Conservation (phyloP, 2,797 vertebrate species). For the Anguilla marmorata region DNA sequence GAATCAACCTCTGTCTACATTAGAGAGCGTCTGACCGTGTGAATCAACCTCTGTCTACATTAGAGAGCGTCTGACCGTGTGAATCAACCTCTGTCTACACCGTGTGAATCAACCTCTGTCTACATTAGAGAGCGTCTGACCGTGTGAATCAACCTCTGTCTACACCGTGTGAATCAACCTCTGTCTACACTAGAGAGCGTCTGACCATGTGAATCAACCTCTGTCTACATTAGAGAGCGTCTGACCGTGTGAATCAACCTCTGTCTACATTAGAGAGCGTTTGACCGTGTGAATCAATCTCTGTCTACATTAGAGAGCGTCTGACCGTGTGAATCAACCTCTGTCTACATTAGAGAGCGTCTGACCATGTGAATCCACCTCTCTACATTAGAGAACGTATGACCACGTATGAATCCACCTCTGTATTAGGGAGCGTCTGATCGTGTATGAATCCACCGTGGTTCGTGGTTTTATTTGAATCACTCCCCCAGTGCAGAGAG, state of each 20-base stretch:
- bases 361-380: background rate
- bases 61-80: no score
- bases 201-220: background rate
- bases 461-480: background rate
- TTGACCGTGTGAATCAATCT: no score
- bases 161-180: no score
- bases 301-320: conserved; percentile 16
- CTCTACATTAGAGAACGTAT: background rate
- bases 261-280: no score
- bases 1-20: background rate
- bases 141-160: no score
- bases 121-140: no score
- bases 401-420: background rate
- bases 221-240: no score
- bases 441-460: background rate
- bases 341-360: no score
- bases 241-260: no score
- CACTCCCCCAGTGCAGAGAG: background rate
- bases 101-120: background rate
- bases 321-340: no score
- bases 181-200: no score
- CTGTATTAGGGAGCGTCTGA: conserved; percentile 18
- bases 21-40: conserved; percentile 7
- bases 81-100: background rate
- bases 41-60: no score